Conservation (phyloP, 2,797 vertebrate species). For the Sparus aurata region DNA sequence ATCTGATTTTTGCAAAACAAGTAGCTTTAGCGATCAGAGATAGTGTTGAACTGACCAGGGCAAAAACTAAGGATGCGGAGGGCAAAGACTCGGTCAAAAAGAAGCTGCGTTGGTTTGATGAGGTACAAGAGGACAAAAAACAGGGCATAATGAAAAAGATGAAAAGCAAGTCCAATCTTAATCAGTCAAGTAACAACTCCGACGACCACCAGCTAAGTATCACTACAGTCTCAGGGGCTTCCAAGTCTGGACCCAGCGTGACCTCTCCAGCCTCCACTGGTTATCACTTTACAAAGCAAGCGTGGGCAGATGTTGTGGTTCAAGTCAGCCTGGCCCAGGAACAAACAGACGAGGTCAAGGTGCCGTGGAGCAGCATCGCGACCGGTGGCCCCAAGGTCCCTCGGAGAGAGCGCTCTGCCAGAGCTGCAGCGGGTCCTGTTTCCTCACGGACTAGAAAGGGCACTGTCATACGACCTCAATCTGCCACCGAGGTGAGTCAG, state of each 20-base stretch:
- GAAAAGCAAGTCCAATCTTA: slow-evolving; percentile 32
- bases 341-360: slow-evolving; percentile 74
- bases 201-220: slow-evolving; percentile 76
- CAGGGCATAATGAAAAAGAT: slow-evolving; percentile 43
- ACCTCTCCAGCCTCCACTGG: slow-evolving; percentile 71
- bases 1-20: slow-evolving; percentile 80
- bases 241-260: slow-evolving; percentile 64
- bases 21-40: slow-evolving; percentile 87
- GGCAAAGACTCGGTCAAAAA: slow-evolving; percentile 80
- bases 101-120: slow-evolving; percentile 93
- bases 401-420: slow-evolving; percentile 77
- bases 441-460: slow-evolving; percentile 82
- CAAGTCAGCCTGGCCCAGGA: slow-evolving; percentile 77
- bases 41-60: slow-evolving; percentile 89
- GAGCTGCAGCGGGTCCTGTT: slow-evolving; percentile 67
- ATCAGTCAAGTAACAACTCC: slow-evolving; percentile 55
- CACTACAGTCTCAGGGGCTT: slow-evolving; percentile 62
- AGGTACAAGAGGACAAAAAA: slow-evolving; percentile 72
- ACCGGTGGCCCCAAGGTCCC: slow-evolving; percentile 74
- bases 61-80: slow-evolving; percentile 79
- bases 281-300: slow-evolving; percentile 86
- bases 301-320: slow-evolving; percentile 86
- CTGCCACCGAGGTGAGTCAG: slow-evolving; percentile 81
- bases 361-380: slow-evolving; percentile 61
- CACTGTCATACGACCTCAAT: slow-evolving; percentile 81